These are phyloP conservation scores for Caenorhabditis briggsae DNA, from an alignment of 1,140 invertebrate species.

Conservation along the genomic window DNA sequence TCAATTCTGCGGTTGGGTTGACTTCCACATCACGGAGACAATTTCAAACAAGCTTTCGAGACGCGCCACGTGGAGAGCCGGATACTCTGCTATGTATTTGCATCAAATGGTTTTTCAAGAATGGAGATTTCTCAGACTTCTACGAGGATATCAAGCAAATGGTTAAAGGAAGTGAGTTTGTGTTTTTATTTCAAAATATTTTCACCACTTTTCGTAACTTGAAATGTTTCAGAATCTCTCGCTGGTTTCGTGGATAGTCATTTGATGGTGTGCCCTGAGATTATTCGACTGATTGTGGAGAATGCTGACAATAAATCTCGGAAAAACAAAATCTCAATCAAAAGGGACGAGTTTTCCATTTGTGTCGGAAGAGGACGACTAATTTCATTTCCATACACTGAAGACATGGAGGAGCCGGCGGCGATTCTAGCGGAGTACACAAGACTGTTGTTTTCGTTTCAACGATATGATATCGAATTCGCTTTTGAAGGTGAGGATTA, in stretches of 20 bases:
- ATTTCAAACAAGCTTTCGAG: neutral
- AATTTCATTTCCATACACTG: neutral
- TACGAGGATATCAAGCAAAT: neutral
- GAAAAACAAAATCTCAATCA: neutral
- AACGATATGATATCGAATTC: slow-evolving; percentile 11
- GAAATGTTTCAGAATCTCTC: neutral
- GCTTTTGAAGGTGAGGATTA: slow-evolving; percentile 22
- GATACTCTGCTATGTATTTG: neutral
- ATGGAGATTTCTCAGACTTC: slow-evolving; percentile 10
- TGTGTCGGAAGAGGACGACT: neutral
- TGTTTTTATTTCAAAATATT: neutral
- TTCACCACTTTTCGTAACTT: too few species aligned
- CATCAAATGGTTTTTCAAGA: neutral
- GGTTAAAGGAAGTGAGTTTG: slow-evolving; percentile 31
- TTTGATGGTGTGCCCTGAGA: neutral
- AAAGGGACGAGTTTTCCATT: slow-evolving; percentile 1
- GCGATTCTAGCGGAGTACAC: slow-evolving; percentile 12
- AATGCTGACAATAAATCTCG: slow-evolving; percentile 25
- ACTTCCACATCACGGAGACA: neutral
- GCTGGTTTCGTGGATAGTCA: neutral
- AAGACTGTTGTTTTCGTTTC: neutral
- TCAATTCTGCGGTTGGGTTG: neutral
- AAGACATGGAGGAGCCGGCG: slow-evolving; percentile 36
- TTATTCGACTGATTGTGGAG: neutral
- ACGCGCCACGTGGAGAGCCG: neutral